Base-by-base conservation (phyloP, 2,113 vertebrate genomes). In the Lycaon pictus region DNA sequence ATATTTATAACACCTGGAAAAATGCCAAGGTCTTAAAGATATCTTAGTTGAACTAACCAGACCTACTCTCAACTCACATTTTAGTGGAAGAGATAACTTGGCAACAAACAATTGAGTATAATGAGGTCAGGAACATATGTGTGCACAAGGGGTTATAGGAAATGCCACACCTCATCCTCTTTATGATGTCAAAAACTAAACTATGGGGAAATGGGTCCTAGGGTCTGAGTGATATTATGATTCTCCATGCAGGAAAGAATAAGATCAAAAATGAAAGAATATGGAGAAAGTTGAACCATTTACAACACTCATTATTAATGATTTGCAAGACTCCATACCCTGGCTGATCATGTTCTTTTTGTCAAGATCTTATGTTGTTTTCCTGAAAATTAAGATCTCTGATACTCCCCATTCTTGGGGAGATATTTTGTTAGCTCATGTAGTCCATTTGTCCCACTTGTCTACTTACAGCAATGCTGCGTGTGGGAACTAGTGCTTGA, bases 101-200 rank as follows among this genome's bases (percentile, higher is more conserved):
- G 25, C 69, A 94, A 77, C 82, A 71, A 90, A 29, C 37, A 92
- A 63, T 13, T 88, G 88, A 94, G 71, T 60, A 29, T n/a, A 90
- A 3, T 84, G 74, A 90, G 19, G 29, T 96, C 81, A 84, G 37
- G 65, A 13, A 23, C 55, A 82, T 74, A 48, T 76, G 53, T n/a
- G 27, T 74, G 10, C 29, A 29, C 25, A 86, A 86, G 17, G 22
- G 5, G 53, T 97, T 84, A 37, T 15, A 51, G 16, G n/a, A 77
- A 32, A 48, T 37, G 16, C 55, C 80, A 79, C 5, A 79, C 37
- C 11, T 35, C 35, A 17, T 63, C 48, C 48, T n/a, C 60, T 93
- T 67, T 95, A 63, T 92, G 62, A 83, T 84, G 84, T 95, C 67
- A 96, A 86, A 81, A 74, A 62, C 35, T 79, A 79, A 92, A 88